Evolutionary conservation across 2,888 invertebrate genomes (phyloP), one percentile per base, ranked within the genome.

Genomic region (Plebejus anna): DNA sequence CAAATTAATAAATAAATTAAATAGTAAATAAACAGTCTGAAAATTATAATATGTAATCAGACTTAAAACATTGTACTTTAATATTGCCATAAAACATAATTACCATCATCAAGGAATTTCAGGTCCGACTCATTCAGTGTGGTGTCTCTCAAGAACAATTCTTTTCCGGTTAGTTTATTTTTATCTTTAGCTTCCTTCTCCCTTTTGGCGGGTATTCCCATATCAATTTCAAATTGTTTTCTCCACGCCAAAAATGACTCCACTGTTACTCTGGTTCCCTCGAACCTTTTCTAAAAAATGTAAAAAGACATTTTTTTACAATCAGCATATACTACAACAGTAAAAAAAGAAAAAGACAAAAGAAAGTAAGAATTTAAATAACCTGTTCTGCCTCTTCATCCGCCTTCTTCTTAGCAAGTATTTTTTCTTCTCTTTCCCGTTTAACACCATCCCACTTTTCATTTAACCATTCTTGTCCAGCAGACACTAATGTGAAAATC

Each of bases 241-340:
- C 98, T 98, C 99, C 99, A 99, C 38, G 95, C 96, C 84, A 99
- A 90, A 90, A 99, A 99, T 7, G 98, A 96, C 90, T 99, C 99
- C 0, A 99, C 98, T 2, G 98, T 97, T 0, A 99, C 99, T 83
- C 97, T 94, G 0, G 99, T 99, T 16, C 99, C 99, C 92, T 99
- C 98, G 92, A 99, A 98, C 84, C 97, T 96, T 96, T 98, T 98
- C 96, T 97, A 90, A 76, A 92, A 55, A 51, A 55, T 59, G 28
- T 47, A 4, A 47, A 9, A 28, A 28, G 4, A 16, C 11, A 47
- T 1, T 72, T 72, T 28, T 47, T 32, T n/a, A n/a, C 16, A 72
- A 76, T 61, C 11, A 28, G 11, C 61, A 61, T 61, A 47, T 22
- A 59, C 4, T 0, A 61, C 61, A 7, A 28, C 32, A 32, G 32